phyloP scores from a whole-genome alignment of 2,113 vertebrate genomes.

The Saguinus midas region DNA sequence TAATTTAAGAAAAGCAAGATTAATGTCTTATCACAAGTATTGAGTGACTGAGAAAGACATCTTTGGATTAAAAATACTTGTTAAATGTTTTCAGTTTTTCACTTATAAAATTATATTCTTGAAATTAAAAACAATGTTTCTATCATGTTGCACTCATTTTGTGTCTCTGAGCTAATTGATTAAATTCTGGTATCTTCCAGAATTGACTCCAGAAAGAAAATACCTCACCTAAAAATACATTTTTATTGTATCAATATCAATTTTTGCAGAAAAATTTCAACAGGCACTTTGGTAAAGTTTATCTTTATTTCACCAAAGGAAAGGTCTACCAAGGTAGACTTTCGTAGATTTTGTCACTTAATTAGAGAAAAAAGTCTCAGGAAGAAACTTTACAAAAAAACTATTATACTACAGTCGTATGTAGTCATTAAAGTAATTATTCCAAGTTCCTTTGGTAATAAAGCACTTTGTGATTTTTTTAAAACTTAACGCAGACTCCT shows the following conservation, averaged over 20 bases:
- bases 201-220: not conserved
- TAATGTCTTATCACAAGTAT: not conserved
- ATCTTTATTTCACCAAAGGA: not conserved
- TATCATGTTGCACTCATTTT: not conserved
- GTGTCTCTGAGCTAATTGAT: not conserved
- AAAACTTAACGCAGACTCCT: not conserved
- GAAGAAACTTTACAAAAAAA: not conserved
- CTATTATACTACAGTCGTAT: not conserved
- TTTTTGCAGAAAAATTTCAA: slow-evolving; percentile 26
- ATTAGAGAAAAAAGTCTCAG: not conserved
- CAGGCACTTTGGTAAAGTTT: not conserved
- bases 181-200: not conserved
- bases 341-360: not conserved
- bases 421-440: not conserved
- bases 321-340: not conserved
- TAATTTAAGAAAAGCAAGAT: slow-evolving; percentile 33
- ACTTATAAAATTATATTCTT: not conserved
- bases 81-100: not conserved
- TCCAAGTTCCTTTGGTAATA: not conserved
- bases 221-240: not conserved
- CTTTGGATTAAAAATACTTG: not conserved
- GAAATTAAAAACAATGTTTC: not conserved
- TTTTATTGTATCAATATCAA: not conserved
- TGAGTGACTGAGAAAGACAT: not conserved
- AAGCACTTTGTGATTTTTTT: not conserved